phyloP scores from a whole-genome alignment of 2,797 vertebrate genomes.

The Sebastes itinus region DNA sequence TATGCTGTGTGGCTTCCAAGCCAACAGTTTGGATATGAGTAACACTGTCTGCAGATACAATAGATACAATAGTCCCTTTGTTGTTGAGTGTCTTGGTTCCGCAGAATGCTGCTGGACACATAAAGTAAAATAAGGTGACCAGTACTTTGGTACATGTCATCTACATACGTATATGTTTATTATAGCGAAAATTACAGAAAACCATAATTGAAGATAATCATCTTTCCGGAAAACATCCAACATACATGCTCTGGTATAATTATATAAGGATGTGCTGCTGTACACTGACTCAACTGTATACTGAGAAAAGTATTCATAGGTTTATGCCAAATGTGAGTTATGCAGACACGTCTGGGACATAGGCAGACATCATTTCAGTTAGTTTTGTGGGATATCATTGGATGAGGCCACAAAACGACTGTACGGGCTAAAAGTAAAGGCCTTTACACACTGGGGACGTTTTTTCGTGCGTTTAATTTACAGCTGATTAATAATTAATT shows the following conservation, averaged over 20 bases:
- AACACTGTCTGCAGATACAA: neutral
- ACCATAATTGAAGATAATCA: neutral
- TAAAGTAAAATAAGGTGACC: slow-evolving; percentile 1
- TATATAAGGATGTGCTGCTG: neutral
- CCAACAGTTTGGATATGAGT: slow-evolving; percentile 6
- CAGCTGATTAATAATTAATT: too few species aligned
- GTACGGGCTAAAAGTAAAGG: neutral
- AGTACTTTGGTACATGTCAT: neutral
- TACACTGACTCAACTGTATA: neutral
- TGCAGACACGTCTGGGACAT: neutral
- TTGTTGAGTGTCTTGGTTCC: neutral
- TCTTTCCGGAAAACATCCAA: neutral
- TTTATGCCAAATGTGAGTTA: neutral
- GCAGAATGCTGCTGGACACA: neutral
- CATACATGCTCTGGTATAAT: neutral
- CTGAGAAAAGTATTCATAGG: neutral
- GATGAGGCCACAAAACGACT: neutral
- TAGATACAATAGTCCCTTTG: slow-evolving; percentile 11
- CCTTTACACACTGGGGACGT: too few species aligned
- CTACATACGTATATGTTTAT: neutral
- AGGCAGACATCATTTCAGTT: neutral
- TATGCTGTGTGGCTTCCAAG: slow-evolving; percentile 23
- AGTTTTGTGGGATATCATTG: neutral
- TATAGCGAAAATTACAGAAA: neutral
- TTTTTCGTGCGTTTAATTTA: too few species aligned